Base-by-base conservation (phyloP, 2,888 invertebrate genomes). In the Phyllotreta cruciferae region DNA sequence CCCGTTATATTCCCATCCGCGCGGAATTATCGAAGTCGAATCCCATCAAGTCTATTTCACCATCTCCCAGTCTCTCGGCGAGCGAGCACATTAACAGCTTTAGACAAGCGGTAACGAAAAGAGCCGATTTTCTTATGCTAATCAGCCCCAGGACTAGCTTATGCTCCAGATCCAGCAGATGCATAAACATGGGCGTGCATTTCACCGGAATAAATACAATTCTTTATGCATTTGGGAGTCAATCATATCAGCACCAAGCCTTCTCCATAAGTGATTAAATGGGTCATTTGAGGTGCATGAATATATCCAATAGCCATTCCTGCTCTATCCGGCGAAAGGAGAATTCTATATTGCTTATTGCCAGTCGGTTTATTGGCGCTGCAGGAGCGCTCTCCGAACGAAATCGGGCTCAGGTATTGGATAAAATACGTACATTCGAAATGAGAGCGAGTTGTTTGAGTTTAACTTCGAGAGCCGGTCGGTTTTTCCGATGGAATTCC, bases 11-110 rank as follows among this genome's bases (percentile, higher is more conserved):
- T 24, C 4, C 4, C 24, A 24, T 24, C 4, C 24, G 24, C 2
- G 4, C 1, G 24, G 4, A 24, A 24, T 24, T 24, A 24, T 24
- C 2, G 24, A 24, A 24, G 24, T 3, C 24, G 24, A 24, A 24
- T 24, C 4, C 24, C 24, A 24, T 24, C 24, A 24, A n/a, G 24
- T 24, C 24, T 24, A 24, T 24, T n/a, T 24, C 24, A 3, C 24
- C 24, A 24, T 24, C 24, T 24, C 4, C 2, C 2, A 24, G 24
- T 24, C 24, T 24, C 24, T 24, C 24, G 4, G 24, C 4, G 24
- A 24, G 24, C 24, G 77, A 77, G 74, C 76, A 77, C 77, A 76
- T 77, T 76, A 77, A 76, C 77, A 75, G 76, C 74, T 76, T 73
- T 70, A 74, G 75, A 75, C 74, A 73, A 72, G 71, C 69, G 61